Base-by-base conservation (phyloP, 2,888 invertebrate genomes). In the Sarcophaga subvicina region DNA sequence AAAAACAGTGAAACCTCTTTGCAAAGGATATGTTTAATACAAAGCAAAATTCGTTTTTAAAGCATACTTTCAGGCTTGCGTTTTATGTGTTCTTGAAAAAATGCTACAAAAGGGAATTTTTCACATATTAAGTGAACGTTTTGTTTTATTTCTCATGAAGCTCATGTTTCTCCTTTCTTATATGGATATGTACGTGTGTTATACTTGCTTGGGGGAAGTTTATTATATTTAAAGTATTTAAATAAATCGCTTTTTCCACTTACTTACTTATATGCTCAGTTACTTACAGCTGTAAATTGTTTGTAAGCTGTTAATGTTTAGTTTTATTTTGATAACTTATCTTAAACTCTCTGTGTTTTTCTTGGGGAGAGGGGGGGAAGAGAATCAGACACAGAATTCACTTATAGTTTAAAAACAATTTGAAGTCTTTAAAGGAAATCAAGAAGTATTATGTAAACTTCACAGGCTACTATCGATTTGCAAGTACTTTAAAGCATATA, bases 211-310 rank as follows among this genome's bases (percentile, higher is more conserved):
- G 17, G 14, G 17, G 17, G 63, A 25, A 25, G 63, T 71, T 71
- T 71, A 69, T 69, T 54, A 73, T 37, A 5, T 10, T 22, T 54
- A 11, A 20, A 66, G 37, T 14, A 59, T 67, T 77, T 20, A 59
- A 77, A 59, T 67, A 67, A 77, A 77, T 67, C 67, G n/a, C 12
- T 59, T 67, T 73, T 45, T 64, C 49, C 27, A 37, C 37, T 37
- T 54, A 54, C 17, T 54, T 17, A 17, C 17, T 54, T 54, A 54
- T 17, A 14, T 54, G 17, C 54, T 54, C 0, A 54, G 27, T 27
- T 37, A 45, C 67, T 67, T 62, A 22, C 12, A 73, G 37, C 54
- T 77, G 66, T 54, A 77, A 77, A 77, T 67, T 59, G 54, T 59
- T 77, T 66, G 45, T 62, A 45, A 73, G 22, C 60, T 5, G 54